Conservation (phyloP, 2,797 vertebrate genomes). For the Odontamblyopus lacepedii region DNA sequence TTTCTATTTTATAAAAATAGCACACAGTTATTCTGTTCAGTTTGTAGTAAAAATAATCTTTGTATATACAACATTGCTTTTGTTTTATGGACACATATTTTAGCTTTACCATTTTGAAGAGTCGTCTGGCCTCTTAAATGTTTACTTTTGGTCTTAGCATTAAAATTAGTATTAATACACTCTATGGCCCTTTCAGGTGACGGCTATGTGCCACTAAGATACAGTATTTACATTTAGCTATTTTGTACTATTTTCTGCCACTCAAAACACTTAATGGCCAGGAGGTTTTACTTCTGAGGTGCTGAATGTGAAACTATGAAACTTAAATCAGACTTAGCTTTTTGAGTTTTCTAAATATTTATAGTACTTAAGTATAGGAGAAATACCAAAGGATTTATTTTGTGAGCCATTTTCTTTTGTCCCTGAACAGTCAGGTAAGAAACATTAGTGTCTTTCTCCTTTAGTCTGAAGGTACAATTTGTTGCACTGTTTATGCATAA, state of each 20-base stretch:
- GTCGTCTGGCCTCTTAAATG: conserved; percentile 42
- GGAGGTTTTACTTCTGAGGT: conserved; percentile 23
- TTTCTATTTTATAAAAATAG: conserved; percentile 78
- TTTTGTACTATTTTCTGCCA: conserved; percentile 33
- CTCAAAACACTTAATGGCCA: conserved; percentile 11
- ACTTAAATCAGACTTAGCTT: conserved; percentile 14
- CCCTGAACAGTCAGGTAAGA: conserved; percentile 39
- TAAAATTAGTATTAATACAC: conserved; percentile 43
- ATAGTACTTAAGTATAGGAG: conserved; percentile 50
- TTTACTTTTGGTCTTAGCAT: conserved; percentile 58
- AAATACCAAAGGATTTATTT: conserved; percentile 90
- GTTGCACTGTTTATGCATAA: conserved; percentile 62
- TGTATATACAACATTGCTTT: conserved; percentile 73
- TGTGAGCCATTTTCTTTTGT: conserved; percentile 66
- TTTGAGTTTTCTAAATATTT: conserved; percentile 39
- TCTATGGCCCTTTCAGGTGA: conserved; percentile 24
- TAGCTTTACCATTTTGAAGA: conserved; percentile 46
- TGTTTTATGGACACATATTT: conserved; percentile 58
- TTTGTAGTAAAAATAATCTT: conserved; percentile 60
- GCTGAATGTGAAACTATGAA: conserved; percentile 22
- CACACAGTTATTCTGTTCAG: conserved; percentile 62
- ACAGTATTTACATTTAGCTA: conserved; percentile 17
- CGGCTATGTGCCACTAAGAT: conserved; percentile 35
- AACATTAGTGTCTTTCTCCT: conserved; percentile 19
- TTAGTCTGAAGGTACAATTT: conserved; percentile 33